phyloP scores from a whole-genome alignment of 2,113 vertebrate species.

The Cichladusa arquata region DNA sequence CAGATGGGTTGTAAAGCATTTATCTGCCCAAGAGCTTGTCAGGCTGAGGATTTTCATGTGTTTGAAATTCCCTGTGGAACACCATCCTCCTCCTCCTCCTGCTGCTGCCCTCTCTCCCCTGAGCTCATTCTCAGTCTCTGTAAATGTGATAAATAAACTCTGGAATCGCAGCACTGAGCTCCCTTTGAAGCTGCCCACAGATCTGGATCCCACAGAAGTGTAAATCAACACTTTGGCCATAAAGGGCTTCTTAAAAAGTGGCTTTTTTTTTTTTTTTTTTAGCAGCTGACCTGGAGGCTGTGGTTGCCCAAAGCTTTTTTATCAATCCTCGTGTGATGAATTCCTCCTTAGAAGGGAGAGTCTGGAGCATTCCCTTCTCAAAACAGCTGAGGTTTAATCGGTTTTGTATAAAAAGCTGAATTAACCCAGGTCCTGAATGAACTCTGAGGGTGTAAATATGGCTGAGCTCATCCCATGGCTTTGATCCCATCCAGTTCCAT shows the following conservation, averaged over 20 bases:
- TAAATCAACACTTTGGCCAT: background rate
- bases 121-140: background rate
- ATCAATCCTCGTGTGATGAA: background rate
- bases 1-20: background rate
- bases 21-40: background rate
- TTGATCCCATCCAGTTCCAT: background rate
- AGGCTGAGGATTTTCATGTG: background rate
- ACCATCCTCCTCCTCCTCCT: background rate
- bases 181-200: background rate
- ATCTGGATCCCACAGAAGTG: background rate
- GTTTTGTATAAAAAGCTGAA: background rate
- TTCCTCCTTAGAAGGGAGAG: background rate
- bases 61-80: background rate
- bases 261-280: background rate
- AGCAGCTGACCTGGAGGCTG: background rate
- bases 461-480: background rate
- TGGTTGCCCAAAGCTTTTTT: background rate
- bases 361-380: background rate
- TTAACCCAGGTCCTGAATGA: background rate
- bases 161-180: background rate
- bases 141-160: slow-evolving; percentile 16
- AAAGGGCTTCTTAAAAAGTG: background rate
- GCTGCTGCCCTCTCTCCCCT: background rate
- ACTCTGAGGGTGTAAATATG: background rate
- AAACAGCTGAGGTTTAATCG: background rate